Conservation (phyloP, 2,113 vertebrate genomes). For the Aldabrachelys gigantea region DNA sequence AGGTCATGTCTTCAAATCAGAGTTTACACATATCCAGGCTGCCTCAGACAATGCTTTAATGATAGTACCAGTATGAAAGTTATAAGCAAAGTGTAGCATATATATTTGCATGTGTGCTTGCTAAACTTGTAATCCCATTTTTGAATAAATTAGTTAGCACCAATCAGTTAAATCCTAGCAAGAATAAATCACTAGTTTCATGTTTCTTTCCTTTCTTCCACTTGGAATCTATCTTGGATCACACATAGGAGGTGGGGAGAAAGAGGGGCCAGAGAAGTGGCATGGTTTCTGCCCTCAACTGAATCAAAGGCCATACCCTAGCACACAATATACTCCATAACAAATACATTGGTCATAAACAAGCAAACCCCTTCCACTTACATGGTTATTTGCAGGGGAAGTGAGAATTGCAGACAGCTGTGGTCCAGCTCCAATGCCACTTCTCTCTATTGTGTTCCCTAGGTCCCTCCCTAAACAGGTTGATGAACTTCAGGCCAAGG, state of each 20-base stretch:
- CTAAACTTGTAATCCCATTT: not conserved
- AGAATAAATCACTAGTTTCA: not conserved
- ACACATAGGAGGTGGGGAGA: fast-evolving
- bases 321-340: not conserved
- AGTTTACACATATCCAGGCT: not conserved
- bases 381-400: not conserved
- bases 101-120: not conserved
- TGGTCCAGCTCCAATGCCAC: not conserved
- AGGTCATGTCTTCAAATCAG: not conserved
- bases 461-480: not conserved
- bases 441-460: not conserved
- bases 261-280: not conserved
- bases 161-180: not conserved
- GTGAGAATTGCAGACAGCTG: not conserved
- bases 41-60: not conserved
- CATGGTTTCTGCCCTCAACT: not conserved
- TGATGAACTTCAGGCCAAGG: not conserved
- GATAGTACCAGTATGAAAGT: not conserved
- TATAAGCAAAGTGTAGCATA: not conserved
- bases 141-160: not conserved
- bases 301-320: not conserved
- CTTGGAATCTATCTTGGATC: not conserved
- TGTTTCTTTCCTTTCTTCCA: not conserved
- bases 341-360: not conserved
- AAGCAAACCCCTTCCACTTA: not conserved